Conservation (phyloP, 2,888 invertebrate species). For the Pachycephus smyrnensis region DNA sequence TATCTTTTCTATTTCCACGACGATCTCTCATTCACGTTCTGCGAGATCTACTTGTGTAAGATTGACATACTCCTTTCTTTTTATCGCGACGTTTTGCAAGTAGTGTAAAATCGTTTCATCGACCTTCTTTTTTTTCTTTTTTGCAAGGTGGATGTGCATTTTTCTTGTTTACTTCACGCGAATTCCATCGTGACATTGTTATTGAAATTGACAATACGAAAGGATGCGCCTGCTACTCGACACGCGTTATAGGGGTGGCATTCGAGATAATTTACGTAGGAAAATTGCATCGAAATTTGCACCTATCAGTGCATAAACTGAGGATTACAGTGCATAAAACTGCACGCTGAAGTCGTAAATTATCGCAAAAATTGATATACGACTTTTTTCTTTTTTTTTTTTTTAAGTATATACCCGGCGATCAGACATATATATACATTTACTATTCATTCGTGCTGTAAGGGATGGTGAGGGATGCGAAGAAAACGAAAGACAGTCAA, state of each 20-base stretch:
- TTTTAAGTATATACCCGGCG: not conserved
- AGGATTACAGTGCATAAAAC: not conserved
- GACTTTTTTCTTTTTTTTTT: not conserved
- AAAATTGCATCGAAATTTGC: not conserved
- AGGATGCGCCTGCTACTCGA: not conserved
- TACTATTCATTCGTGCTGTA: not conserved
- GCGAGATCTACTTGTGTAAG: not conserved
- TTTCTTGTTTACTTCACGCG: not conserved
- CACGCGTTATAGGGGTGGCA: not conserved
- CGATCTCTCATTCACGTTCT: not conserved
- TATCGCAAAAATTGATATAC: not conserved
- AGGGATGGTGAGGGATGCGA: not conserved
- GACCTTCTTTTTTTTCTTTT: not conserved
- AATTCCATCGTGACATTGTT: not conserved
- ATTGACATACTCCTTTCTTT: not conserved
- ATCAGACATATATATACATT: not conserved
- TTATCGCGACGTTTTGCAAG: not conserved
- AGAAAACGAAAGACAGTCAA: not conserved
- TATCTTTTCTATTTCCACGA: not conserved
- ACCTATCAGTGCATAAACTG: not conserved
- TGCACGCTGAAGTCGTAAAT: not conserved
- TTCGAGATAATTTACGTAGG: not conserved
- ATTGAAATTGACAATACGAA: not conserved
- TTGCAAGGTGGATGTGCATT: not conserved
- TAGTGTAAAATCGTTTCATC: not conserved